Evolutionary conservation across 2,797 vertebrate genomes (phyloP), one percentile per base, ranked within the genome.

Genomic region (Phataginus tricuspis): DNA sequence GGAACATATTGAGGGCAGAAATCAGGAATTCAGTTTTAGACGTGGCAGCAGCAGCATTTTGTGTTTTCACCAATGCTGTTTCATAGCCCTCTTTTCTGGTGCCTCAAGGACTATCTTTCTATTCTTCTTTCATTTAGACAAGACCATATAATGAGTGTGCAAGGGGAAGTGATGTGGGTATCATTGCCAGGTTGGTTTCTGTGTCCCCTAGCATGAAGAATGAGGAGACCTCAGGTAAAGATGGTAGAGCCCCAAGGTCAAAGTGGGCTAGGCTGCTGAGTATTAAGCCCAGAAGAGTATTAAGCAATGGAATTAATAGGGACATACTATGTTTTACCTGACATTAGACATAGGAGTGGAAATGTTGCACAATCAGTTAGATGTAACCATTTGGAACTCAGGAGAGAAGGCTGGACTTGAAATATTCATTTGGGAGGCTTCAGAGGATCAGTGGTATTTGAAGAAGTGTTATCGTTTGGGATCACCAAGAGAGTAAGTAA

Each of bases 211-310:
- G n/a, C 1, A 0, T 82, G 51, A 77, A 37, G 63, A 88, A 25
- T 11, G 31, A 88, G n/a, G 45, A 74, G 12, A 31, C 16, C 11
- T 39, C 57, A 42, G 39, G 29, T 15, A 15, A 80, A 83, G 31
- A 23, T 78, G n/a, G 29, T 0, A 0, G 39, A 51, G 5, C 19
- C 19, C 31, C 12, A 31, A 23, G 42, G 23, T 18, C 0, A 2
- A 77, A 59, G 53, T 37, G 49, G 13, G 11, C 23, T 64, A 18
- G 0, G 49, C n/a, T 9, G 7, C 14, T 29, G 37, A 90, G 31
- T 45, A 45, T 45, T 45, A 45, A 45, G 45, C 45, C 45, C 11
- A 45, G 45, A 45, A 87, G 37, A 7, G 6, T 80, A 63, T 57
- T 23, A 59, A 72, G 68, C 66, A 83, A 4, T 21, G 61, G 31